These are phyloP conservation scores for Phyllopteryx taeniolatus DNA, from an alignment of 2,113 vertebrate species.

Conservation along the genomic window DNA sequence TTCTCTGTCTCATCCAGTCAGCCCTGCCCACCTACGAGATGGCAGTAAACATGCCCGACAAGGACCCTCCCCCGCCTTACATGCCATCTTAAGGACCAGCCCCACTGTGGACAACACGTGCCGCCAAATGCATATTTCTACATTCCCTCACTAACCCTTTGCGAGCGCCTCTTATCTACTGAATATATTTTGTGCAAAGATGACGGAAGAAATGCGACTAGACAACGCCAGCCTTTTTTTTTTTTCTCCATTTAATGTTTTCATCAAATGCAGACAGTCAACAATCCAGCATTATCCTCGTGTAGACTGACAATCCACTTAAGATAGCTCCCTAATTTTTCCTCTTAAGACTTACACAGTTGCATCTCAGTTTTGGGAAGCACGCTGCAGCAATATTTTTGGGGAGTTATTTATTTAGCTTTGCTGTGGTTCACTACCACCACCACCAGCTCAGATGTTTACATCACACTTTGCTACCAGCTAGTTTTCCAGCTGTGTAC, in stretches of 20 bases:
- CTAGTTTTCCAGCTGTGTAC: constrained; percentile 33
- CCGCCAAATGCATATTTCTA: constrained; percentile 53
- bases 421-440: constrained; percentile 52
- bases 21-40: constrained; percentile 96
- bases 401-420: constrained; percentile 66
- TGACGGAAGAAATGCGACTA: constrained; percentile 16
- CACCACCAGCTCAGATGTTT: constrained; percentile 27
- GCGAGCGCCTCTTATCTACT: constrained; percentile 21
- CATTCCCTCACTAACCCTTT: constrained; percentile 32
- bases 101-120: constrained; percentile 43
- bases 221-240: constrained; percentile 26
- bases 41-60: constrained; percentile 97
- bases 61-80: constrained; percentile 88
- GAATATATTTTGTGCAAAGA: constrained; percentile 5
- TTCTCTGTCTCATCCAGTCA: constrained; percentile 73
- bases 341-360: constrained; percentile 39
- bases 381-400: constrained; percentile 60
- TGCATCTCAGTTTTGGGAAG: constrained; percentile 43
- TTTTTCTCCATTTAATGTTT: constrained; percentile 51
- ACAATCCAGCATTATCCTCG: constrained; percentile 51
- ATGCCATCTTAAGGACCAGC: constrained; percentile 73
- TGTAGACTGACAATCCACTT: constrained; percentile 68
- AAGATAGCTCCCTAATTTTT: constrained; percentile 53
- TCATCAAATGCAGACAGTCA: constrained; percentile 47
- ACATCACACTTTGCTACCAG: constrained; percentile 38